These are phyloP conservation scores for Sussaba pulchella DNA, from an alignment of 2,888 invertebrate genomes.

Conservation along the genomic window DNA sequence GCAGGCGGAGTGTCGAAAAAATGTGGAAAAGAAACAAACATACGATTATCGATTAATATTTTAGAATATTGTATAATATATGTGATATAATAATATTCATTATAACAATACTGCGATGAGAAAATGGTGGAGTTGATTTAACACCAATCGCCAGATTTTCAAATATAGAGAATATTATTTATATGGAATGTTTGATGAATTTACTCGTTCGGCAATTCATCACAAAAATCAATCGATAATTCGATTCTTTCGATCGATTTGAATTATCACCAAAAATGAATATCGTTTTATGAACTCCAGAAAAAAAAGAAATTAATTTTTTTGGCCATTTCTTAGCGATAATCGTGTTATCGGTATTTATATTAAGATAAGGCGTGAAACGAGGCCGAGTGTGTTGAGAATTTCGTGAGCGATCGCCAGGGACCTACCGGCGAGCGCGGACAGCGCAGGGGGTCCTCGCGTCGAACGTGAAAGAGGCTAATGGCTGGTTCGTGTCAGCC, in stretches of 20 bases:
- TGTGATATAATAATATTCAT: no score
- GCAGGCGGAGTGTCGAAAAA: no score
- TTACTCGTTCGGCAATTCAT: no score
- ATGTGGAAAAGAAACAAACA: no score
- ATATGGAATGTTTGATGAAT: no score
- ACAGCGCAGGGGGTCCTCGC: slow-evolving; percentile 62
- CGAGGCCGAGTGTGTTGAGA: slow-evolving; percentile 41
- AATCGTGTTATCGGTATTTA: slow-evolving; percentile 16
- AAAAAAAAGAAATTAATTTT: not conserved
- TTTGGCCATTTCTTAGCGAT: not conserved
- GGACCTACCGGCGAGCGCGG: slow-evolving; percentile 61
- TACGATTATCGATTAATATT: no score
- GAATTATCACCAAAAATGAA: not conserved
- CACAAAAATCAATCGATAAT: not conserved
- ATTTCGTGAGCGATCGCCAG: slow-evolving; percentile 49
- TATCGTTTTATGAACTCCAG: no score
- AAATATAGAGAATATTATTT: no score
- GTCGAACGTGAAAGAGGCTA: slow-evolving; percentile 65
- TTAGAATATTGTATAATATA: no score
- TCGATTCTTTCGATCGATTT: not conserved
- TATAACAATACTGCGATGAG: no score
- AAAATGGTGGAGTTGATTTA: no score
- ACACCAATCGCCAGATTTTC: no score
- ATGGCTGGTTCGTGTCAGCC: slow-evolving; percentile 67
- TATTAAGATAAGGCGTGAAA: slow-evolving; percentile 38